Conservation (phyloP, 1,140 invertebrate genomes). For the Asobara japonica region DNA sequence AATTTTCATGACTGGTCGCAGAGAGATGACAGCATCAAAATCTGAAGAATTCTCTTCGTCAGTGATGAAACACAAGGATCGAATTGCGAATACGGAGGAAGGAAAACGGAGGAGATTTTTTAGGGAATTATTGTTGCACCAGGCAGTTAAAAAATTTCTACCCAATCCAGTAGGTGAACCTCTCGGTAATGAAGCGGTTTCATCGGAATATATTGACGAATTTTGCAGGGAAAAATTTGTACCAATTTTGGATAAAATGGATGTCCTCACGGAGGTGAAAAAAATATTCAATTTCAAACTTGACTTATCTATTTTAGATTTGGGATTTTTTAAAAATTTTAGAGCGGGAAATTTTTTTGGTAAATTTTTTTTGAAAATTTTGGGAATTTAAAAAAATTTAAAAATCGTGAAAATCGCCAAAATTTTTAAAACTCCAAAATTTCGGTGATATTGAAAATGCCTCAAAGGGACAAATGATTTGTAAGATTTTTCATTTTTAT, state of each 20-base stretch:
- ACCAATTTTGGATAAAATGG: conserved; percentile 38
- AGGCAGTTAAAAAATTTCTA: neutral
- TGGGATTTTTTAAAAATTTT: neutral
- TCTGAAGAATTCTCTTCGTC: no score
- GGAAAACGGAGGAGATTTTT: neutral
- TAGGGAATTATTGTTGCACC: neutral
- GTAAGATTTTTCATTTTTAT: no score
- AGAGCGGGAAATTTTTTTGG: neutral
- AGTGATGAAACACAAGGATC: neutral
- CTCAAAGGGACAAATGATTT: no score
- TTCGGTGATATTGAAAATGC: no score
- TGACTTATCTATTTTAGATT: neutral
- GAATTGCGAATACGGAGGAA: neutral
- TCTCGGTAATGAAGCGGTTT: neutral
- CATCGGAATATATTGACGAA: conserved; percentile 41
- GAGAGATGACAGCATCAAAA: no score
- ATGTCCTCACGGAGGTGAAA: conserved; percentile 33
- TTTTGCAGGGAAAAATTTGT: conserved; percentile 40
- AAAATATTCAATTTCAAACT: neutral
- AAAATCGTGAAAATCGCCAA: no score
- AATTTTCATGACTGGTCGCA: no score
- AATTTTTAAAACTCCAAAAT: no score
- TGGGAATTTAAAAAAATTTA: no score
- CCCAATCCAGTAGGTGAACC: neutral
- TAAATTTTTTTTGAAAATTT: no score